These are phyloP conservation scores for Fragum sueziense DNA, from an alignment of 2,888 invertebrate genomes.

Conservation along the genomic window DNA sequence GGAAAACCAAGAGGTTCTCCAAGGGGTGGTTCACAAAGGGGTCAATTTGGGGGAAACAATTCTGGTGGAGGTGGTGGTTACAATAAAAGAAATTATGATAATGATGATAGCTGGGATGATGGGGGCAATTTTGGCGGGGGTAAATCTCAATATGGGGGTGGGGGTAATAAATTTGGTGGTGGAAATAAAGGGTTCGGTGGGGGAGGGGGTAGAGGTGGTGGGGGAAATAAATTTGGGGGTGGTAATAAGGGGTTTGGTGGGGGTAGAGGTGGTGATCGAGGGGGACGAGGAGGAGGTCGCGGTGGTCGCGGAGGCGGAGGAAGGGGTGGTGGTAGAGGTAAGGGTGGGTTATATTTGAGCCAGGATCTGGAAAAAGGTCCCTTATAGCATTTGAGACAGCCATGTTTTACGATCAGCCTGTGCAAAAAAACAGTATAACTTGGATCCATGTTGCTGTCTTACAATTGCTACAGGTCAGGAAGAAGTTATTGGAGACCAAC, in stretches of 20 bases:
- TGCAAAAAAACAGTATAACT: too few species aligned
- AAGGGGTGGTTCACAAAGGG: not conserved
- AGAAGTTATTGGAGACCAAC: too few species aligned
- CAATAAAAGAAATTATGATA: slow-evolving; percentile 17
- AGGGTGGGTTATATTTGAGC: too few species aligned
- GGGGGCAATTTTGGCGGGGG: slow-evolving; percentile 56
- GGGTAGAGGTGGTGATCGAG: slow-evolving; percentile 28
- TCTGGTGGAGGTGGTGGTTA: slow-evolving; percentile 53
- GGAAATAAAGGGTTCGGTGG: slow-evolving; percentile 77
- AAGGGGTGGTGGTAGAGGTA: slow-evolving; percentile 27
- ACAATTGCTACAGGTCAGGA: too few species aligned
- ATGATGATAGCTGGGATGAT: slow-evolving; percentile 60
- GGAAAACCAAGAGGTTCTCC: not conserved
- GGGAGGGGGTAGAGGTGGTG: slow-evolving; percentile 47
- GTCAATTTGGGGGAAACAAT: slow-evolving; percentile 36
- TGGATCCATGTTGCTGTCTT: too few species aligned
- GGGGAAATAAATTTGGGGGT: not conserved
- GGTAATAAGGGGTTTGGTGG: slow-evolving; percentile 58
- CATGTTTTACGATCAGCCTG: too few species aligned
- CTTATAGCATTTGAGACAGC: too few species aligned
- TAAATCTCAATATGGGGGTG: slow-evolving; percentile 43
- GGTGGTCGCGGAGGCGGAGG: slow-evolving; percentile 13
- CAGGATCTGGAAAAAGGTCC: too few species aligned
- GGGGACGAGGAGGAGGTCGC: slow-evolving; percentile 19
- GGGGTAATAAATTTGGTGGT: slow-evolving; percentile 52